These are phyloP conservation scores for Enteromius mattozi DNA, from an alignment of 2,797 vertebrate species.

Conservation along the genomic window DNA sequence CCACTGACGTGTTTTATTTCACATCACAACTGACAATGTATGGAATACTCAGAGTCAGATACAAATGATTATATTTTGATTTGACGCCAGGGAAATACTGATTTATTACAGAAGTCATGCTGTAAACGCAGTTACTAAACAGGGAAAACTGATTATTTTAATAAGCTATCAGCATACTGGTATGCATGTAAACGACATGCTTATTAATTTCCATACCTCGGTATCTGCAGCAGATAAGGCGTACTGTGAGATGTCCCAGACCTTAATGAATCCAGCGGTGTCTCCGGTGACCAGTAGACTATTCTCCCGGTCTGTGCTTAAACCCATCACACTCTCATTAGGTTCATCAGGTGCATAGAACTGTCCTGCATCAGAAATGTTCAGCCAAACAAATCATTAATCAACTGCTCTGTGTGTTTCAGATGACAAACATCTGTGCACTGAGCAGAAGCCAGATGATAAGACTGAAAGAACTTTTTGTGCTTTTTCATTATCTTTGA, in stretches of 20 bases:
- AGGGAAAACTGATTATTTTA: too few species aligned
- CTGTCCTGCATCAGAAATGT: slow-evolving; percentile 58
- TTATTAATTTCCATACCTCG: slow-evolving; percentile 48
- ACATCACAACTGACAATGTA: too few species aligned
- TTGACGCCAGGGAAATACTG: too few species aligned
- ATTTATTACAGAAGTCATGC: too few species aligned
- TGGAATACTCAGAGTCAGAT: too few species aligned
- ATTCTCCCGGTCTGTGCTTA: slow-evolving; percentile 72
- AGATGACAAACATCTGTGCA: neutral
- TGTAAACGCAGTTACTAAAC: too few species aligned
- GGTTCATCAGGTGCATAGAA: slow-evolving; percentile 67
- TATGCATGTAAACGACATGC: too few species aligned
- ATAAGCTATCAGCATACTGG: too few species aligned
- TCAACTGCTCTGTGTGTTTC: neutral
- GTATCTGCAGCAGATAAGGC: slow-evolving; percentile 57
- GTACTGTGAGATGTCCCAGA: slow-evolving; percentile 74
- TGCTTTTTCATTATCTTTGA: neutral
- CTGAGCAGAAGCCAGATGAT: neutral
- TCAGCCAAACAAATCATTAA: neutral
- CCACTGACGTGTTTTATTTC: too few species aligned
- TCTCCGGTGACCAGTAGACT: slow-evolving; percentile 74
- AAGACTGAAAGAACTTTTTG: neutral
- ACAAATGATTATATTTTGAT: too few species aligned
- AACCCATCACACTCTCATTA: slow-evolving; percentile 62
- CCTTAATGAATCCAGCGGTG: slow-evolving; percentile 69